Conservation (phyloP, 2,113 vertebrate genomes). For the Quiscalus mexicanus region DNA sequence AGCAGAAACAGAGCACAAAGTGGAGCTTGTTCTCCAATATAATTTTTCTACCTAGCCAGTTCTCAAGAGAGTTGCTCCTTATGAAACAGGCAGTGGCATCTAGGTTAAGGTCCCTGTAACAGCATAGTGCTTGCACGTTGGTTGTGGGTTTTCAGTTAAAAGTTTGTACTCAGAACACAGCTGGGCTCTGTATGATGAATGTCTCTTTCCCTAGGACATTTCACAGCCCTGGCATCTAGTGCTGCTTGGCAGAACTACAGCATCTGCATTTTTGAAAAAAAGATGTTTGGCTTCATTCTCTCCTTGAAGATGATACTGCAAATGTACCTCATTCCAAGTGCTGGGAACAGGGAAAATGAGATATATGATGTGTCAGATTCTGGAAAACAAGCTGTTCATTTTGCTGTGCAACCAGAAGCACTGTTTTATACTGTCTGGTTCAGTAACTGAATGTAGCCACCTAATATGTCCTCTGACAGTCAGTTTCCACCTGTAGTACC, state of each 20-base stretch:
- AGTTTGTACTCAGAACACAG: not conserved
- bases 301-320: not conserved
- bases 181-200: not conserved
- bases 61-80: slow-evolving; percentile 6
- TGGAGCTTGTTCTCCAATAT: not conserved
- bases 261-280: not conserved
- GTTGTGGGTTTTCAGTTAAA: not conserved
- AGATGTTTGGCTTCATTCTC: not conserved
- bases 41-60: not conserved
- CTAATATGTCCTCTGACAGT: not conserved
- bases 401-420: not conserved
- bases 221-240: not conserved
- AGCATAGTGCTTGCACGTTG: not conserved
- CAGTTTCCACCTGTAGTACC: not conserved
- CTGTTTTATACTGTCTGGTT: not conserved
- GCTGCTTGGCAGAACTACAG: not conserved
- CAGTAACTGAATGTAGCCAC: not conserved
- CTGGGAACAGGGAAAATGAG: not conserved
- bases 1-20: not conserved
- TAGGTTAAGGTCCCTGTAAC: slow-evolving; percentile 23
- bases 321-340: not conserved
- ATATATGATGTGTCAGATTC: not conserved
- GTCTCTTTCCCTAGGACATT: not conserved
- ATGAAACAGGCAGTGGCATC: slow-evolving; percentile 19
- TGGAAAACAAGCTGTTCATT: not conserved